Conservation (phyloP, 2,113 vertebrate species). For the Corythornis cristatus region DNA sequence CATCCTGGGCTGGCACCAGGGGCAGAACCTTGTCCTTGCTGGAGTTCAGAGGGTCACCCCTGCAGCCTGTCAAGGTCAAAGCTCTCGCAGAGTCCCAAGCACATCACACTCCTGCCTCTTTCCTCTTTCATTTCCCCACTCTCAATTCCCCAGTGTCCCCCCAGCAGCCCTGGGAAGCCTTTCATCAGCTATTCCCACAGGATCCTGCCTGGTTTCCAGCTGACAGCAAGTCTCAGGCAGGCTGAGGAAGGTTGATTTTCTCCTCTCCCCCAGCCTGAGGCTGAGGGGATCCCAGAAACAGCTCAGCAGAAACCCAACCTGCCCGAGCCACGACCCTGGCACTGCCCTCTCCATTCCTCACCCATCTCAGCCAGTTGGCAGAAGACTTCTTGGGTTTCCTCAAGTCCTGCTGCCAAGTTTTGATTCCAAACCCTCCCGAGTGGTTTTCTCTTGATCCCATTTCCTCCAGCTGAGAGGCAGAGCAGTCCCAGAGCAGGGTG, state of each 20-base stretch:
- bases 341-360: background rate
- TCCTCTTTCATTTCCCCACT: background rate
- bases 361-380: background rate
- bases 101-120: background rate
- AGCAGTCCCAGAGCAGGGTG: background rate
- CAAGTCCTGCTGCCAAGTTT: slow-evolving; percentile 50
- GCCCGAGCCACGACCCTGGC: rapidly evolving
- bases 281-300: background rate
- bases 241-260: background rate
- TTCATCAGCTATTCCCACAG: background rate
- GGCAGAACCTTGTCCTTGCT: background rate
- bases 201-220: background rate
- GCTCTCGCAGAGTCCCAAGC: background rate
- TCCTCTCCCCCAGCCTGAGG: background rate
- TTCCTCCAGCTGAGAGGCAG: slow-evolving; percentile 32
- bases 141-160: background rate
- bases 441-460: slow-evolving; percentile 32
- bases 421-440: slow-evolving; percentile 54
- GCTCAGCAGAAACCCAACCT: slow-evolving; percentile 25
- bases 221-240: background rate
- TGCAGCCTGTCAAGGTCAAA: background rate
- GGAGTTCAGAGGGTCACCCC: background rate
- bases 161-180: background rate
- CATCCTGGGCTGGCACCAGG: background rate
- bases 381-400: slow-evolving; percentile 36